Evolutionary conservation across 64 coral and sea anemone genomes (phyloP), one percentile per base, ranked within the genome.

Genomic region (Stylophora pistillata): DNA sequence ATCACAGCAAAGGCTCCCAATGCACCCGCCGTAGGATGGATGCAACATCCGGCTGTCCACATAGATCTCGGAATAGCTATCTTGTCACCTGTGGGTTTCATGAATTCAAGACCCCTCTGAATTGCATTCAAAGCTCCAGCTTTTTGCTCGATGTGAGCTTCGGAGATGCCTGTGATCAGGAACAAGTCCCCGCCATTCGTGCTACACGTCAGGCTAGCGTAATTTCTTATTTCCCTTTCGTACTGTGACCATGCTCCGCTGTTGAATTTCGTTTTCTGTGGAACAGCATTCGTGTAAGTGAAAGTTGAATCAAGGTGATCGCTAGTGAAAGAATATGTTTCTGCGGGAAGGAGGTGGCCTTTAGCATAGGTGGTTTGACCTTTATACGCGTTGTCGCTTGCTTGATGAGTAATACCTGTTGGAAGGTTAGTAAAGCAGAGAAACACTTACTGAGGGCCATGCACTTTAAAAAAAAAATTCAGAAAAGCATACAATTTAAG

Each of bases 1-100:
- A 87, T 74, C 71, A 74, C 85, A 74, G 85, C 85, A 76, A 87
- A 88, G 21, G 65, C 53, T 53, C 56, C 86, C 17, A 62, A 4
- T 4, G 16, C 73, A 15, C 33, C 55, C 5, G 17, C 17, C 25
- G 69, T 34, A 31, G 34, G 64, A 62, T 2, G 3, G 9, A 88
- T 47, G 9, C 86, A 88, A 65, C 86, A 88, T 10, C 72, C 86
- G 47, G 86, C 86, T 13, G 86, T 88, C 86, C 86, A 88, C 86
- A 88, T 88, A 0, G 86, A 88, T 27, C 58, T 52, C 60, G 86
- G 86, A 27, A 88, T 86, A 21, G 13, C 30, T 27, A 86, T 74
- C 15, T 13, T 15, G 15, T 18, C 21, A 1, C 17, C 10, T 13
- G 4, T 12, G 0, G 86, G 15, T 32, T 58, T 74, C 74, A 87